Conservation (phyloP, 2,113 vertebrate genomes). For the Mastomys coucha region DNA sequence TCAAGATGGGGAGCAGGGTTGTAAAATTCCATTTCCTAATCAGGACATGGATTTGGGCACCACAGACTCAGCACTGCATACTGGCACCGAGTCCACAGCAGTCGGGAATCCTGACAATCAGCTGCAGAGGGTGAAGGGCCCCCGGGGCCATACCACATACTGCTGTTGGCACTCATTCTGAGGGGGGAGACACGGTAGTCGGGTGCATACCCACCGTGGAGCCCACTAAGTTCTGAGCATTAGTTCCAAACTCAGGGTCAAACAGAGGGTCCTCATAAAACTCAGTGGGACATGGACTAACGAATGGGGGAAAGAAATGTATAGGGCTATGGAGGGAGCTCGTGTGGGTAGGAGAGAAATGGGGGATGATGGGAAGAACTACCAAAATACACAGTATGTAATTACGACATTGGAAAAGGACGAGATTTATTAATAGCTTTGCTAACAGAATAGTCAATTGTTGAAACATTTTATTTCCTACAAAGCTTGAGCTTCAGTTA, state of each 20-base stretch:
- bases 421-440: neutral
- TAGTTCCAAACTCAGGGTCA: neutral
- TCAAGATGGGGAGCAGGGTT: neutral
- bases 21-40: too few species aligned
- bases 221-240: neutral
- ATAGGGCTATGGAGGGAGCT: neutral
- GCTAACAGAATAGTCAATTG: neutral
- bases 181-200: neutral
- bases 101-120: neutral
- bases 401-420: neutral
- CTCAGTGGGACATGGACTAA: neutral
- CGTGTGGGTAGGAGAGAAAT: neutral
- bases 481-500: constrained; percentile 24
- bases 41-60: neutral
- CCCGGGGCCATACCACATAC: neutral
- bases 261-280: neutral
- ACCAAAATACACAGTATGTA: neutral
- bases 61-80: neutral
- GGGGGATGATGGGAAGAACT: neutral
- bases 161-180: neutral
- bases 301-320: neutral
- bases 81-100: neutral
- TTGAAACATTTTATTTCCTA: constrained; percentile 54
- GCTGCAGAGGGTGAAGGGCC: neutral
- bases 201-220: neutral